Base-by-base conservation (phyloP, 2,797 vertebrate genomes). In the Oophaga sylvatica region DNA sequence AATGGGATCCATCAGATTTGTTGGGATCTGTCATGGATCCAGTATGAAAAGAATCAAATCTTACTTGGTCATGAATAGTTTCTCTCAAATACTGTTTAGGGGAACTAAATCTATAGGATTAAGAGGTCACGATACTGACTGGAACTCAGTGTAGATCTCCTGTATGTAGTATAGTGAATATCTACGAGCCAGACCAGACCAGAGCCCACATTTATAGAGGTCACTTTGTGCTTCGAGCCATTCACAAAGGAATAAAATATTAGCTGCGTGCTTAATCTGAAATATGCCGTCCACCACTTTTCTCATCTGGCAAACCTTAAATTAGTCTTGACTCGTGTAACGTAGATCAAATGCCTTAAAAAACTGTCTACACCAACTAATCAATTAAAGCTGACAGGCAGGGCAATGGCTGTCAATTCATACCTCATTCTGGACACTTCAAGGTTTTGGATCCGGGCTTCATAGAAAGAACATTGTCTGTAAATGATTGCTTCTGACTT, bases 361-460 rank as follows among this genome's bases (percentile, higher is more conserved):
- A 83, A 67, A 62, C 67, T 73, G 87, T 80, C 76, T 77, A 19
- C 56, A 60, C 62, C 78, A 70, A 75, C 65, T 41, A 76, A 85
- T 85, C 87, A 81, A 85, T 81, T 81, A 81, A 13, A 41, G 9
- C 87, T 85, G 78, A 81, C 68, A 88, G 57, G 16, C 41, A 76
- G 79, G 83, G 78, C 60, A 76, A 57, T 76, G n/a, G 20, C 60
- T 85, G 68, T 81, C 83, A 67, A 67, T 85, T 67, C 48, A 77
- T 77, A 81, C 45, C 67, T 56, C 77, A 68, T 81, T 45, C 80
- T 77, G 83, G 78, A 76, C 87, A 81, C 75, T n/a, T 85, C 78
- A 88, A 88, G 87, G 87, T 84, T 84, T 60, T 84, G 56, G 48
- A 84, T 84, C 59, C 57, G 3, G n/a, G 59, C 70, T 76, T 79